A percentile compares a stretch with the other conserved stretches of the same genome.
Conservation (phyloP, 2,797 vertebrate genomes). For the Jordanella pulchra region DNA sequence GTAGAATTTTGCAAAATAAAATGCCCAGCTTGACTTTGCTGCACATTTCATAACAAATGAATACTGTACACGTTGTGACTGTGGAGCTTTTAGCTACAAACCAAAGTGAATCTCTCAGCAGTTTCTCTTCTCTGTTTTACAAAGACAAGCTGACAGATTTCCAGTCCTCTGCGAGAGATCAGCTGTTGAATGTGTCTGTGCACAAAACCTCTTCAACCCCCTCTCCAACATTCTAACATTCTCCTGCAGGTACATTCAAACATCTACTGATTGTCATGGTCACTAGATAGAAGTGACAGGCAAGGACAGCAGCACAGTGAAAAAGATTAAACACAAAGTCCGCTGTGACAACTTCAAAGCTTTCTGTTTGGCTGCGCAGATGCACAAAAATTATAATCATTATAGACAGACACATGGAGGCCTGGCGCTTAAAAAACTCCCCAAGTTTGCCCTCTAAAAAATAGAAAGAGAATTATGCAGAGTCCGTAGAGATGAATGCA, state of each 20-base stretch:
- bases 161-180: constrained; percentile 30
- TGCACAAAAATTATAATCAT: constrained; percentile 48
- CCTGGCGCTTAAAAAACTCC: constrained; percentile 25
- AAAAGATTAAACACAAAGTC: constrained; percentile 45
- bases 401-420: constrained; percentile 13
- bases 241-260: constrained; percentile 48
- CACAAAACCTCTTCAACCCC: constrained; percentile 11
- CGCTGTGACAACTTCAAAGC: constrained; percentile 53
- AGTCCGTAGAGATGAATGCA: constrained; percentile 31
- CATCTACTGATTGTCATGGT: constrained; percentile 34
- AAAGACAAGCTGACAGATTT: constrained; percentile 46
- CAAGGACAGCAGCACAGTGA: constrained; percentile 32
- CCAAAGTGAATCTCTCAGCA: constrained; percentile 39
- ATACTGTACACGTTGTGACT: constrained; percentile 21
- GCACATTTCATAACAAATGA: constrained; percentile 46
- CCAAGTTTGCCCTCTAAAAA: constrained; percentile 18
- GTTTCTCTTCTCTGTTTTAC: constrained; percentile 34
- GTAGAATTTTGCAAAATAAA: constrained; percentile 30
- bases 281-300: constrained; percentile 42
- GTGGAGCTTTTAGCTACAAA: constrained; percentile 21
- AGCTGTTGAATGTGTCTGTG: constrained; percentile 1
- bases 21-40: constrained; percentile 25
- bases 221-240: constrained; percentile 18
- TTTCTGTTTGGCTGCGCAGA: constrained; percentile 39
- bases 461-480: constrained; percentile 30